A percentile compares a stretch with the other conserved stretches of the same genome.
These are phyloP conservation scores for Ellobium chinense DNA, from an alignment of 2,888 invertebrate genomes.

Conservation along the genomic window DNA sequence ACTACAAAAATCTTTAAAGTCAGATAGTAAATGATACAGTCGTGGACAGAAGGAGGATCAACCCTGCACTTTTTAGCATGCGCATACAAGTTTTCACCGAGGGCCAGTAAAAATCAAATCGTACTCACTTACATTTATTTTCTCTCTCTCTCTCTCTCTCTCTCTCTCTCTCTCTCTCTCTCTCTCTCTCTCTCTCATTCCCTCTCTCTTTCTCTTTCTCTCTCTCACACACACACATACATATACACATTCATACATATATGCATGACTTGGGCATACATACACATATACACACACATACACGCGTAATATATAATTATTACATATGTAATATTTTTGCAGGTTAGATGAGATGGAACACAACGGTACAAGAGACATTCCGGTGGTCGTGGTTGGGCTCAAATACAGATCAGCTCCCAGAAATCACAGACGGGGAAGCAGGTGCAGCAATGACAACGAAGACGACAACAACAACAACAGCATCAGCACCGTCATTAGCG, in stretches of 20 bases:
- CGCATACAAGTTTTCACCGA: no score
- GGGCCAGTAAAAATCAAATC: no score
- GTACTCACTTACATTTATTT: neutral
- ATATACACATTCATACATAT: neutral
- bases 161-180: conserved; percentile 3
- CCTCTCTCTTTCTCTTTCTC: neutral
- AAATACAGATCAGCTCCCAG: no score
- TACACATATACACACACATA: no score
- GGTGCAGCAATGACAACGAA: neutral
- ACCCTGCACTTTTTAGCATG: no score
- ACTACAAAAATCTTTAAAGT: no score
- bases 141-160: neutral
- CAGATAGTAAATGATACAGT: no score
- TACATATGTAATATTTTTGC: neutral
- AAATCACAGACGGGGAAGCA: neutral
- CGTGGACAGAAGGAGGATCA: no score
- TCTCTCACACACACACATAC: neutral
- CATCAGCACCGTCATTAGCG: neutral
- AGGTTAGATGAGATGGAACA: conserved; percentile 12
- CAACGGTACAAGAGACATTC: neutral
- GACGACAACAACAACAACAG: neutral
- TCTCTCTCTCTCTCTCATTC: neutral
- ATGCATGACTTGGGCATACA: neutral
- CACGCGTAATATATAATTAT: neutral
- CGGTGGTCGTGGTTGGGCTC: no score